A percentile compares a stretch with the other conserved stretches of the same genome.
These are phyloP conservation scores for Matsumyia berberina DNA, from an alignment of 2,888 invertebrate species.

Conservation along the genomic window DNA sequence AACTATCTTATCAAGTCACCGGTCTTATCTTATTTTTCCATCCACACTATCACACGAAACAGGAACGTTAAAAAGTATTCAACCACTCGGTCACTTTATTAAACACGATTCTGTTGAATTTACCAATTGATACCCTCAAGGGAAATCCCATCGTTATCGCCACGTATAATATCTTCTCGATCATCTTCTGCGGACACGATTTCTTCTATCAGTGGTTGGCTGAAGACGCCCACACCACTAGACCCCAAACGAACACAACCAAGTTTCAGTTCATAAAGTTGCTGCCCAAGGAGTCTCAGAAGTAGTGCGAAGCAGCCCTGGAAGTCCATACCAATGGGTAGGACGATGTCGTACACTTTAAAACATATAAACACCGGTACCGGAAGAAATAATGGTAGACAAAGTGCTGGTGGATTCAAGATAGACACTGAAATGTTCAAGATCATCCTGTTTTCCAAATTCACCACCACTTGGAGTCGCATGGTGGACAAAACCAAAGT, in stretches of 20 bases:
- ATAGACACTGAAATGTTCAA: background rate
- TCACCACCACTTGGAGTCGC: background rate
- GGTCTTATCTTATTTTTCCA: too few relatives aligned
- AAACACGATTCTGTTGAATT: background rate
- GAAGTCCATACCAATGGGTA: conserved; percentile 22
- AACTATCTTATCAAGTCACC: too few relatives aligned
- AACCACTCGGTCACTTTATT: background rate
- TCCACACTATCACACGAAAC: too few relatives aligned
- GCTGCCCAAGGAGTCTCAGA: background rate
- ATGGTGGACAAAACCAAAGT: background rate
- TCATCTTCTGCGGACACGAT: conserved; percentile 19
- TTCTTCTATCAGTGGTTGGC: background rate
- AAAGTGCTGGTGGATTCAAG: background rate
- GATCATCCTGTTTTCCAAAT: background rate
- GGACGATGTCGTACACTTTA: conserved; percentile 3
- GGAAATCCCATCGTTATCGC: conserved; percentile 14
- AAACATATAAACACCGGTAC: conserved; percentile 34
- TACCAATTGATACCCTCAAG: background rate
- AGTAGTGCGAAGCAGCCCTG: conserved; percentile 19
- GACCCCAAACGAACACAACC: conserved; percentile 15
- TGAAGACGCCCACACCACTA: background rate
- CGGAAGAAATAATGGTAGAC: conserved; percentile 17
- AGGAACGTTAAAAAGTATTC: background rate
- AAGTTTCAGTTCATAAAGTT: conserved; percentile 1
- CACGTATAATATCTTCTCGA: background rate